Evolutionary conservation across 1,140 invertebrate genomes (phyloP), one percentile per base, ranked within the genome.

Genomic region (Hesperophylax magnus): DNA sequence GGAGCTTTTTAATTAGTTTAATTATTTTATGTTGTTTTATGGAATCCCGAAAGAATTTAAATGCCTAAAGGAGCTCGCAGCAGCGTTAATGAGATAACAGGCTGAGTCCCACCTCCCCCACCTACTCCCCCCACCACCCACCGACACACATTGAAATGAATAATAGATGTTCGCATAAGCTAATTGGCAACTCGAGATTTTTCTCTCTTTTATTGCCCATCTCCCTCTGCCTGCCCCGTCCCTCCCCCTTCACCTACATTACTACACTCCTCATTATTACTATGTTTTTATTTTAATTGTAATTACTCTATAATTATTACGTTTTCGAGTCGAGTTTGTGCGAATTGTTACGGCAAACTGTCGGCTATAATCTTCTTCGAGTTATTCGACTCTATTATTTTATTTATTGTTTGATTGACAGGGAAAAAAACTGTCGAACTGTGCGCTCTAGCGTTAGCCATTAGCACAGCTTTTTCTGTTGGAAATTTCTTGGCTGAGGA

Each of bases 1-100:
- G 79, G 56, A 78, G 75, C 69, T 80, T 81, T 82, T 83, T 83
- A 83, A 83, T 83, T 83, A 81, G 79, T 83, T 81, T 83, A 81
- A 83, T 83, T 83, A 83, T 83, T 83, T 83, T 53, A 83, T 83
- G 82, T 78, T 81, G 82, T 83, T 81, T 83, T 81, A 81, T 83
- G 82, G 82, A 83, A 83, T 83, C 82, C 82, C 81, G 77, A 80
- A 83, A 81, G 82, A 83, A 83, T 83, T 83, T 75, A 76, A 83
- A 83, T 75, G 82, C 75, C 79, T 82, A 63, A 82, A 82, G 81
- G 78, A 81, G 78, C 71, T 65, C 56, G 75, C 69, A 60, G 78
- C 58, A 54, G 78, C 76, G 82, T 78, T 83, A 83, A 83, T 83
- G 82, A 83, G 82, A 81, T 83, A 83, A 82, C 78, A 74, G 76